Evolutionary conservation across 2,888 invertebrate genomes (phyloP), one percentile per base, ranked within the genome.

Genomic region (Alviniconcha strummeri): DNA sequence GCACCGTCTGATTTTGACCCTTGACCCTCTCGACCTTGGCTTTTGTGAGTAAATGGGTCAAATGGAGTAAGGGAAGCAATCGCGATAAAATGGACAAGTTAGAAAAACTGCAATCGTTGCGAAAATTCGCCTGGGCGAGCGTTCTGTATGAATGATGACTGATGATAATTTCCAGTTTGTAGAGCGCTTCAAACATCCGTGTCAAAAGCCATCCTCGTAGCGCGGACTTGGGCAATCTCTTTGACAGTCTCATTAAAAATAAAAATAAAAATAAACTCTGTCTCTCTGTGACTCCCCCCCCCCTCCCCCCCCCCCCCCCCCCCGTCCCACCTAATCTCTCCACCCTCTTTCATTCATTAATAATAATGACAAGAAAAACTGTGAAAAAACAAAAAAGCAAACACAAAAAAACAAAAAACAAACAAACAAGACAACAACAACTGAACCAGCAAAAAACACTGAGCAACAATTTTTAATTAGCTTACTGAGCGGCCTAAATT

Each of bases 1-100:
- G 7, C 36, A 36, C 36, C 36, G 3, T 17, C 55, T n/a, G 6
- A n/a, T n/a, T 57, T 77, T 77, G 77, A 77, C 77, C 77, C 60
- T 36, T 77, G 77, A 77, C 77, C 74, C 17, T 52, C 77, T n/a
- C 57, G 82, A 77, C 82, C 76, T 77, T 82, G 76, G 71, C 67
- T 36, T 71, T 69, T 71, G 15, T 71, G 19, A 54, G 19, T 5
- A 64, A n/a, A n/a, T 5, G n/a, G 82, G 82, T 77, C 77, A 77
- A 54, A 67, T 74, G 36, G 9, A 56, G 57, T 6, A 82, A 13
- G 82, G 82, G 60, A n/a, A n/a, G 13, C 57, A 67, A 75, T 64
- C 19, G 56, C 36, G 11, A 57, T 36, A 36, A 9, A 77, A n/a
- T 6, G 3, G 64, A 11, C 17, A 54, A 6, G 55, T 54, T 8